Conservation (phyloP, 2,797 vertebrate species). For the Mionectes olivaceus region DNA sequence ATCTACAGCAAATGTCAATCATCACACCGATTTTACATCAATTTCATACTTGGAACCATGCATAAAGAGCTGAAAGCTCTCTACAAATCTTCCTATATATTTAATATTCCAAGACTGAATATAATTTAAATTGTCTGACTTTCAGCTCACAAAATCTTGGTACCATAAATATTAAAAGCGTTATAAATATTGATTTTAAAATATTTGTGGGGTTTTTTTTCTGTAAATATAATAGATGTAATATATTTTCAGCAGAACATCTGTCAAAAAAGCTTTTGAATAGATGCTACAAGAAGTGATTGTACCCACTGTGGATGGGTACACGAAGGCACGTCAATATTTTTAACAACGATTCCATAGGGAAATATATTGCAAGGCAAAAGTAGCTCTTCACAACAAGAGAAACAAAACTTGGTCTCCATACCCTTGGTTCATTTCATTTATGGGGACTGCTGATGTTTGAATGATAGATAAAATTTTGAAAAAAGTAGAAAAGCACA, state of each 20-base stretch:
- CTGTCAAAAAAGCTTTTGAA: background rate
- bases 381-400: background rate
- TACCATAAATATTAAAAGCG: slow-evolving; percentile 21
- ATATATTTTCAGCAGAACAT: background rate
- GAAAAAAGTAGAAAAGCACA: background rate
- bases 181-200: slow-evolving; percentile 37
- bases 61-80: background rate
- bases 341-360: background rate
- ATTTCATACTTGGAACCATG: slow-evolving; percentile 7
- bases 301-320: background rate
- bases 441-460: slow-evolving; percentile 7
- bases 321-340: background rate
- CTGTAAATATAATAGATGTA: background rate
- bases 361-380: background rate
- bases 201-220: background rate
- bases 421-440: background rate
- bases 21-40: slow-evolving; percentile 8
- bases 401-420: background rate
- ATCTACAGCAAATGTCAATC: slow-evolving; percentile 13
- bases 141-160: background rate
- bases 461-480: slow-evolving; percentile 59
- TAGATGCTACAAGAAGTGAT: background rate
- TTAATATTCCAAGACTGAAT: slow-evolving; percentile 23
- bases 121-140: slow-evolving; percentile 4
- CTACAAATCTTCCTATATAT: background rate